Percentiles rank a stretch among this genome's conserved stretches.
Evolutionary conservation across 2,113 vertebrate species (phyloP).

Genomic region (Eulemur rufifrons): DNA sequence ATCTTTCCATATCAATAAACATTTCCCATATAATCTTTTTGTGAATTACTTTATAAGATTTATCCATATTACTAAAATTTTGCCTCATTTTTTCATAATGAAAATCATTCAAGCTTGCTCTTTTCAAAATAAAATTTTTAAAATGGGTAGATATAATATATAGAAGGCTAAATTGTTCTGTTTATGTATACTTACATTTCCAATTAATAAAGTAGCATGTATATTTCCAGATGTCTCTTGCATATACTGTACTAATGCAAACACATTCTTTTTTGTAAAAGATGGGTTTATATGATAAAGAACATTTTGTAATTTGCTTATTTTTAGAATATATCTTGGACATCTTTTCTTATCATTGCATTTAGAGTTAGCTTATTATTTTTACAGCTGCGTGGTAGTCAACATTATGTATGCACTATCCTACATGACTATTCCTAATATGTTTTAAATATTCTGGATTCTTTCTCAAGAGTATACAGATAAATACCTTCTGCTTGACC

Average conservation of each 20-base stretch:
- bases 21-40: background rate
- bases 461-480: background rate
- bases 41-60: background rate
- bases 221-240: conserved; percentile 14
- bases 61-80: conserved; percentile 16
- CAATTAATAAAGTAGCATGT: conserved; percentile 26
- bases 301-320: conserved; percentile 2
- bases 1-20: background rate
- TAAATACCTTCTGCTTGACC: conserved; percentile 9
- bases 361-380: conserved; percentile 19
- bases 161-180: background rate
- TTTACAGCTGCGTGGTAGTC: conserved; percentile 38
- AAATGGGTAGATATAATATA: background rate
- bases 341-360: background rate
- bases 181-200: background rate
- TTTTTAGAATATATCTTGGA: background rate
- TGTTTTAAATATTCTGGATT: conserved; percentile 12
- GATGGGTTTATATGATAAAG: background rate
- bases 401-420: background rate
- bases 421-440: background rate
- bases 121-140: conserved; percentile 21
- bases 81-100: background rate
- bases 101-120: background rate
- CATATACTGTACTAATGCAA: background rate
- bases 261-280: background rate